phyloP scores from a whole-genome alignment of 2,113 vertebrate genomes.

The Pelodiscus sinensis region DNA sequence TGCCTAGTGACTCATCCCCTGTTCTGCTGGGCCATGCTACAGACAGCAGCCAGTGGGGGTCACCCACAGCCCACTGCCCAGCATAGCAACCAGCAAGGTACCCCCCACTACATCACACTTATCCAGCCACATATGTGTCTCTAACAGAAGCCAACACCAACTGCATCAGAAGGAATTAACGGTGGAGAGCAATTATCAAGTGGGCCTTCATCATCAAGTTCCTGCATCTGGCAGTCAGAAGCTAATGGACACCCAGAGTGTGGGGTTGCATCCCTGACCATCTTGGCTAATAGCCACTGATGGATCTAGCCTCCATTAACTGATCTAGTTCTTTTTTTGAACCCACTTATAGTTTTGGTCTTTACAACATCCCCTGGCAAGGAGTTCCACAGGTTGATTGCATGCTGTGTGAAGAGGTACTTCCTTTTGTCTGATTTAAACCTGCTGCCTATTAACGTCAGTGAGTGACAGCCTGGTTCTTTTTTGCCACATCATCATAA shows the following conservation, averaged over 20 bases:
- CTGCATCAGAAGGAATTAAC: neutral
- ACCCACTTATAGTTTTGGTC: neutral
- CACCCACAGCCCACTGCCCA: no score
- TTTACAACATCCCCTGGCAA: neutral
- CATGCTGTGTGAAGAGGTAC: neutral
- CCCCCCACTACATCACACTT: no score
- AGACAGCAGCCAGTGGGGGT: no score
- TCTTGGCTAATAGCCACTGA: neutral
- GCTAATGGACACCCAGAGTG: neutral
- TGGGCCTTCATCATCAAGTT: neutral
- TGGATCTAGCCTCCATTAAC: neutral
- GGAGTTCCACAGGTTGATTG: neutral
- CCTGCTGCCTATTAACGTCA: neutral
- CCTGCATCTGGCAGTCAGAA: neutral
- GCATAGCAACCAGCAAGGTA: no score
- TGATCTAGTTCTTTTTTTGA: neutral
- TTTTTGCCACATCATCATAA: neutral
- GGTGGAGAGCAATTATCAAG: neutral
- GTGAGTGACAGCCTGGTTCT: neutral
- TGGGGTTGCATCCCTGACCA: no score
- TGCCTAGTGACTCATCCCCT: no score
- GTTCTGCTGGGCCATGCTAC: no score
- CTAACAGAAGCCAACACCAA: neutral
- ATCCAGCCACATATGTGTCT: neutral
- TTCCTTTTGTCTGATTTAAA: neutral